A percentile compares a stretch with the other conserved stretches of the same genome.
Evolutionary conservation across 1,140 invertebrate genomes (phyloP).

Genomic region (Araneus ventricosus): DNA sequence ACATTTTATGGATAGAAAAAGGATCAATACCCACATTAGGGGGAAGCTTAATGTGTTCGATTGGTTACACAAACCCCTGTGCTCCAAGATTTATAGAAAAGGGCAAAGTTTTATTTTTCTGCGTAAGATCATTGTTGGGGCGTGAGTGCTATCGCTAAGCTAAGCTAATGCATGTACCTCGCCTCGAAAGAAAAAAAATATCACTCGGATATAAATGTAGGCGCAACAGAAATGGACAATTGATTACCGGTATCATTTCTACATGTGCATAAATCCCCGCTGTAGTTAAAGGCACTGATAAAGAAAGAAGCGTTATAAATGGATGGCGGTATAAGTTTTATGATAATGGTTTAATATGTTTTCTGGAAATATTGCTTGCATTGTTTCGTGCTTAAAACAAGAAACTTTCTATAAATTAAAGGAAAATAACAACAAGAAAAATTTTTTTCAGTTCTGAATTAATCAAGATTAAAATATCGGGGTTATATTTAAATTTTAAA

Average conservation of each 20-base stretch:
- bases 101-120: slow-evolving; percentile 35
- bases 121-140: background rate
- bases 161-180: background rate
- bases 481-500: too few species aligned
- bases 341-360: background rate
- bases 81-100: slow-evolving; percentile 53
- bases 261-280: background rate
- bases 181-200: background rate
- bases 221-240: background rate
- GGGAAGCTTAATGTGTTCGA: slow-evolving; percentile 47
- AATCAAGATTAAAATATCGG: background rate
- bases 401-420: background rate
- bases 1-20: slow-evolving; percentile 44
- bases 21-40: slow-evolving; percentile 56
- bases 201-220: background rate
- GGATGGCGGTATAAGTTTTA: too few species aligned
- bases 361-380: background rate
- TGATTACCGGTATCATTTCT: background rate
- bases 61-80: slow-evolving; percentile 39
- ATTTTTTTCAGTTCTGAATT: background rate
- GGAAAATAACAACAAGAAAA: background rate
- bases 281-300: background rate
- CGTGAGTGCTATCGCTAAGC: background rate
- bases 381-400: background rate
- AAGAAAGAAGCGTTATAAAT: background rate